Conservation (phyloP, 2,113 vertebrate genomes). For the Peromyscus leucopus region DNA sequence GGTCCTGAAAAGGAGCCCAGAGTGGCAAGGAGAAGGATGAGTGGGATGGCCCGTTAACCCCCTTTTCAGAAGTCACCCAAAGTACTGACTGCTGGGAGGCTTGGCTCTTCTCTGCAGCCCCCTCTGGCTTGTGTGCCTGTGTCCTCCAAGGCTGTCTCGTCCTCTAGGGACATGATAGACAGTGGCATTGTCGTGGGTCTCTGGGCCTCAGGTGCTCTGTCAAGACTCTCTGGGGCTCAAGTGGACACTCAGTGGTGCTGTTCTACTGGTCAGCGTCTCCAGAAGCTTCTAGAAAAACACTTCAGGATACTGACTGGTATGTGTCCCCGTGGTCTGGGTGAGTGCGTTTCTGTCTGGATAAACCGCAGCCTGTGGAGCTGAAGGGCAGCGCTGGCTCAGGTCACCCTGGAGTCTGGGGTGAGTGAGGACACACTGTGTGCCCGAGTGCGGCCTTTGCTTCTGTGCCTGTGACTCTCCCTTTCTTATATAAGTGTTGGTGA, state of each 20-base stretch:
- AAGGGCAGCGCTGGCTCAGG: neutral
- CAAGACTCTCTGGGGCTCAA: neutral
- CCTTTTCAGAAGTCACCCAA: neutral
- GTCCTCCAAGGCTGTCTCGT: neutral
- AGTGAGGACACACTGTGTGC: too few species aligned
- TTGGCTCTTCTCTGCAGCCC: neutral
- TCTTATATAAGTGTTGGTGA: neutral
- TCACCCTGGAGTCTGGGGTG: neutral
- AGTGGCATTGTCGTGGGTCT: neutral
- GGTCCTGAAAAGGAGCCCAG: neutral
- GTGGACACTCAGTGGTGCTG: neutral
- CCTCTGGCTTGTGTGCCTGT: neutral
- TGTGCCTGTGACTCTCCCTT: neutral
- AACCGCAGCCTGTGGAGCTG: neutral
- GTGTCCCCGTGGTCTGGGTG: neutral
- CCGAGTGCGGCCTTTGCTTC: neutral
- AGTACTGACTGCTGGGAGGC: neutral
- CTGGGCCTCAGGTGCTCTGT: neutral
- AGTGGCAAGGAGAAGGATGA: neutral
- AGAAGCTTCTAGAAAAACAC: neutral
- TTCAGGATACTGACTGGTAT: neutral
- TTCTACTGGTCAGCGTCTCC: neutral
- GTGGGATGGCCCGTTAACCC: neutral
- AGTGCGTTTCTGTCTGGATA: neutral
- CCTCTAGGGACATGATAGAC: neutral